Percentiles rank a stretch among this genome's conserved stretches.
Evolutionary conservation across 2,797 vertebrate genomes (phyloP).

Genomic region (Sylvilagus floridanus): DNA sequence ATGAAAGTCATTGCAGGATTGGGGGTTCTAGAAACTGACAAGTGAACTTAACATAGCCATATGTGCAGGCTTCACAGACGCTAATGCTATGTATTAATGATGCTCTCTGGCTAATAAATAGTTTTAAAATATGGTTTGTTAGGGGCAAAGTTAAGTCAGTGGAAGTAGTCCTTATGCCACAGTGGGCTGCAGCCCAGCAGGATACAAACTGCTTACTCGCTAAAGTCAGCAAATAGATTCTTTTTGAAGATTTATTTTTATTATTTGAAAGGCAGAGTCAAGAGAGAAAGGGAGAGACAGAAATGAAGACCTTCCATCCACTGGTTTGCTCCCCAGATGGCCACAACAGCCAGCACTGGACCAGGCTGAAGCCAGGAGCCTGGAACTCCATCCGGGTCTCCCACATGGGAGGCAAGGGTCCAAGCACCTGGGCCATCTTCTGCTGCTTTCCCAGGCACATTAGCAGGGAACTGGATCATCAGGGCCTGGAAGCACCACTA

Average conservation of each 20-base stretch:
- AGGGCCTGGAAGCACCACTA: too few relatives aligned
- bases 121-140: constrained; percentile 70
- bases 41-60: neutral
- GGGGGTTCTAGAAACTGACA: constrained; percentile 45
- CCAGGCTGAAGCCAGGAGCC: too few relatives aligned
- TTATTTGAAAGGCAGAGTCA: too few relatives aligned
- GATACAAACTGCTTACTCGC: constrained; percentile 69
- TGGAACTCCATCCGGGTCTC: too few relatives aligned
- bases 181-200: constrained; percentile 62
- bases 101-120: constrained; percentile 63
- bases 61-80: constrained; percentile 50
- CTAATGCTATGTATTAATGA: constrained; percentile 43
- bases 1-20: neutral
- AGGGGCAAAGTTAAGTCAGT: constrained; percentile 66
- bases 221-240: constrained; percentile 40
- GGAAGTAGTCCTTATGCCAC: constrained; percentile 48
- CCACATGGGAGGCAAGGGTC: too few relatives aligned
- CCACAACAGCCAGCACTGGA: too few relatives aligned
- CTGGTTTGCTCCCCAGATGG: too few relatives aligned
- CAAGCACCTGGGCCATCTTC: too few relatives aligned
- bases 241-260: neutral
- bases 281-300: too few relatives aligned
- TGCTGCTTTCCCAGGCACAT: too few relatives aligned
- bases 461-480: too few relatives aligned
- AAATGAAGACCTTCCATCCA: too few relatives aligned